Percentiles rank a stretch among this genome's conserved stretches.
These are phyloP conservation scores for Polypedilum vanderplanki DNA, from an alignment of 1,140 invertebrate genomes.

Conservation along the genomic window DNA sequence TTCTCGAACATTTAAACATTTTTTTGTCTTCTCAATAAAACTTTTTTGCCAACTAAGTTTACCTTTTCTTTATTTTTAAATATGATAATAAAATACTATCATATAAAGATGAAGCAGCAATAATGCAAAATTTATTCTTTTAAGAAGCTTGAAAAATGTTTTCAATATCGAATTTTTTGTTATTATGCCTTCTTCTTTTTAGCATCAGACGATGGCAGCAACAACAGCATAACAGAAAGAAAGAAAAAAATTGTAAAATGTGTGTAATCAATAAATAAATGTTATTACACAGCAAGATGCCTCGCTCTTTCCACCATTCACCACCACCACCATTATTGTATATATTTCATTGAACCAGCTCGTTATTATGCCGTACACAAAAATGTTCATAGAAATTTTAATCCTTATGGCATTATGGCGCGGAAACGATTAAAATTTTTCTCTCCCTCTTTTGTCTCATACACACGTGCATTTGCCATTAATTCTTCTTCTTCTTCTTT, in stretches of 20 bases:
- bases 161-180: too few species aligned
- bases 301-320: not conserved
- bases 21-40: too few species aligned
- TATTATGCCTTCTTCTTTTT: too few species aligned
- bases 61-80: too few species aligned
- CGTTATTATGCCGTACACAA: not conserved
- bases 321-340: not conserved
- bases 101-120: too few species aligned
- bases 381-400: not conserved
- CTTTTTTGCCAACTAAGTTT: too few species aligned
- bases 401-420: not conserved
- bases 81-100: too few species aligned
- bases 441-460: not conserved
- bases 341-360: not conserved
- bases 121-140: too few species aligned
- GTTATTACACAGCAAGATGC: conserved; percentile 5
- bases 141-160: too few species aligned
- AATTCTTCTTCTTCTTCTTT: not conserved
- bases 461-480: conserved; percentile 1
- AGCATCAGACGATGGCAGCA: too few species aligned
- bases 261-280: conserved; percentile 9
- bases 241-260: not conserved
- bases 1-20: too few species aligned
- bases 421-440: conserved; percentile 11
- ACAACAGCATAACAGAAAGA: too few species aligned